Conservation (phyloP, 2,113 vertebrate genomes). For the Hypanus sabinus region DNA sequence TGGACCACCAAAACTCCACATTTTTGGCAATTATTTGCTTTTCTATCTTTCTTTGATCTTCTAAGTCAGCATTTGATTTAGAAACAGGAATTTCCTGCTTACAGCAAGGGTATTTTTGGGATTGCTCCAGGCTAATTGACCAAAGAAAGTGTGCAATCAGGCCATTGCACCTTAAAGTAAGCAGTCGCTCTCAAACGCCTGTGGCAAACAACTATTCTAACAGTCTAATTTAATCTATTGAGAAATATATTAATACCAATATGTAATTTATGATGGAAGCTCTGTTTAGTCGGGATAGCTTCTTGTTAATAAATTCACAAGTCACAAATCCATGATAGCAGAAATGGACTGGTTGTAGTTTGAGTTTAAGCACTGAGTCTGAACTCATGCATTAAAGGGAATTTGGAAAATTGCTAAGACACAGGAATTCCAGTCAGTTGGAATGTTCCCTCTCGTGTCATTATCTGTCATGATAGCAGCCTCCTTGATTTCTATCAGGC, state of each 20-base stretch:
- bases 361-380: not conserved
- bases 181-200: not conserved
- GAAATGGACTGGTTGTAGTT: not conserved
- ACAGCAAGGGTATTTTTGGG: not conserved
- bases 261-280: not conserved
- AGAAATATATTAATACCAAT: not conserved
- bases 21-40: not conserved
- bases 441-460: not conserved
- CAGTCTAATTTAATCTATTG: not conserved
- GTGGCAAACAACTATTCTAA: not conserved
- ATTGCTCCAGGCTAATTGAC: not conserved
- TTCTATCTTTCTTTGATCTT: not conserved
- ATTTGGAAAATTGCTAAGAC: not conserved
- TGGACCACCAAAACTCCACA: not conserved
- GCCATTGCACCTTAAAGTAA: not conserved
- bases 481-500: no score
- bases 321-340: not conserved
- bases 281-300: not conserved
- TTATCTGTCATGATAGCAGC: no score
- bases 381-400: not conserved
- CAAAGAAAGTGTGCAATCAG: not conserved
- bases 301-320: no score
- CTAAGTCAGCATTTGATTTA: not conserved
- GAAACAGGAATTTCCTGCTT: constrained; percentile 30
- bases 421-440: not conserved